Conservation (phyloP, 2,888 invertebrate genomes). For the Acleris cristana region DNA sequence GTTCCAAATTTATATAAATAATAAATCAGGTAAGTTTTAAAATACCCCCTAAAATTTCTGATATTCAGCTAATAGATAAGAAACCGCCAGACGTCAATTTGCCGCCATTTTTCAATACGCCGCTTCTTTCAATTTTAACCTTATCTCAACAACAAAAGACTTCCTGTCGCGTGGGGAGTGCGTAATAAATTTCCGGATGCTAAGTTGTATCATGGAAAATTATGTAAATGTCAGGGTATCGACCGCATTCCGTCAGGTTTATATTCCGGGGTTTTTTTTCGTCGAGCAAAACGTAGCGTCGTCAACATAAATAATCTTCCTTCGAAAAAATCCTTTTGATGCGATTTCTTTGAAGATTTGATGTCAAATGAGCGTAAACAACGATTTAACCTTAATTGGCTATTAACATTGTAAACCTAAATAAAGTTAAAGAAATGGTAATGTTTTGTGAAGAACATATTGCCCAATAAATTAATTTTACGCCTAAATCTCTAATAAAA, state of each 20-base stretch:
- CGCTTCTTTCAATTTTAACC: background rate
- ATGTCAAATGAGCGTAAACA: constrained; percentile 12
- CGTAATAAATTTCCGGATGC: constrained; percentile 10
- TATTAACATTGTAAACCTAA: too few species aligned
- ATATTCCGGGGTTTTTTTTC: constrained; percentile 23
- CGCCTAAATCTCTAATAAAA: too few species aligned
- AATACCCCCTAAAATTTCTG: constrained; percentile 3
- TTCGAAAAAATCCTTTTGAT: constrained; percentile 11
- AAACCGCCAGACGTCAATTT: constrained; percentile 7
- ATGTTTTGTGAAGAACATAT: too few species aligned
- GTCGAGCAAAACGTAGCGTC: constrained; percentile 5
- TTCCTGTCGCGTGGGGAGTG: background rate
- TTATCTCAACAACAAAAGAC: background rate
- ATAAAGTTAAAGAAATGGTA: too few species aligned
- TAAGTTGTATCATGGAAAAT: constrained; percentile 34
- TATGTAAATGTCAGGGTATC: constrained; percentile 33
- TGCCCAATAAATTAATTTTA: too few species aligned
- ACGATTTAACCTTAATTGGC: background rate
- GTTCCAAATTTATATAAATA: too few species aligned
- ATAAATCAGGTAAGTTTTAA: background rate
- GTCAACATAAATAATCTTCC: constrained; percentile 42
- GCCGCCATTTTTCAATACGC: background rate
- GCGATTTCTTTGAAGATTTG: constrained; percentile 4
- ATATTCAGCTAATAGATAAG: constrained; percentile 24
- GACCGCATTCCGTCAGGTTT: constrained; percentile 31